phyloP scores from a whole-genome alignment of 2,113 vertebrate genomes.

The Scartelaos histophorus region DNA sequence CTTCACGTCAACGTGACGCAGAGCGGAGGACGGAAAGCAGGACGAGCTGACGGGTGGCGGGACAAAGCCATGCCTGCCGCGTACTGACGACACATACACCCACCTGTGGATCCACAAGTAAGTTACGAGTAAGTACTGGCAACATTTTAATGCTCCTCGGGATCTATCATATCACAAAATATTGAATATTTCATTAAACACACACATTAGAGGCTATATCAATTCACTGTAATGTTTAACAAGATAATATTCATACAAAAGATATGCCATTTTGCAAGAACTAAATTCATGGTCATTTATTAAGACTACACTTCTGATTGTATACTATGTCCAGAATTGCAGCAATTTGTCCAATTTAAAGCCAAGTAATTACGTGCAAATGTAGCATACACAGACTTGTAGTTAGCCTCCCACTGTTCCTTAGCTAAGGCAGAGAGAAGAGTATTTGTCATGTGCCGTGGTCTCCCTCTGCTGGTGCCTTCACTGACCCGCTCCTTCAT shows the following conservation, averaged over 20 bases:
- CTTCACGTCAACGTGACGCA: slow-evolving; percentile 51
- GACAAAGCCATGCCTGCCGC: neutral
- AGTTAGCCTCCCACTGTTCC: neutral
- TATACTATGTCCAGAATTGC: neutral
- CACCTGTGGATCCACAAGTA: slow-evolving; percentile 4
- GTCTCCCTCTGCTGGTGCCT: slow-evolving; percentile 73
- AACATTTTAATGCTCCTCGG: neutral
- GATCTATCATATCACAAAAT: slow-evolving; percentile 13
- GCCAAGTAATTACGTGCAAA: neutral
- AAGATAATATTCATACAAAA: neutral
- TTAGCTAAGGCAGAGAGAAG: neutral
- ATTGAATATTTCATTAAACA: neutral
- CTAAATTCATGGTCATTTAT: neutral
- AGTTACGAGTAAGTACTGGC: neutral
- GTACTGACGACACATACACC: neutral
- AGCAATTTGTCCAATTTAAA: neutral
- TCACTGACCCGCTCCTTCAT: slow-evolving; percentile 26
- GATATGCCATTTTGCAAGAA: neutral
- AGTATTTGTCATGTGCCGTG: slow-evolving; percentile 36
- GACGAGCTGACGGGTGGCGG: neutral
- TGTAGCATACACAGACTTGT: neutral
- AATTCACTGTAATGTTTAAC: neutral
- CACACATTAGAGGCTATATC: too few species aligned
- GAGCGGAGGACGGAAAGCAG: slow-evolving; percentile 9
- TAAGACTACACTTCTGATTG: neutral